Conservation (phyloP, 2,797 vertebrate genomes). For the Danionella dracula region DNA sequence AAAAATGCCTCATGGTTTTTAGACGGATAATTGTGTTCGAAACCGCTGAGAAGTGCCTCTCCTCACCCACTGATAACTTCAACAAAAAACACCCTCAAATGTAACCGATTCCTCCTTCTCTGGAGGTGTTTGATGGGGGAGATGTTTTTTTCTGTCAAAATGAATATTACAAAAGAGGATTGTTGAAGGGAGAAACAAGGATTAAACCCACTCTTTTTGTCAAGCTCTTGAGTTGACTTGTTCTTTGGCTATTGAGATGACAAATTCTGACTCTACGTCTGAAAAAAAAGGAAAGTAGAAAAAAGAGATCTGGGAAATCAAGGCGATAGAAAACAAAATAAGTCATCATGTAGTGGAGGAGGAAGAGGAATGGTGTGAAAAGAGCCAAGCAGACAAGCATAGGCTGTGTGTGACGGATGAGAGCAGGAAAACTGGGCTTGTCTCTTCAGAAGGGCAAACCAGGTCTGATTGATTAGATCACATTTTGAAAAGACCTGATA, state of each 20-base stretch:
- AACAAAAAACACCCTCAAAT: conserved; percentile 36
- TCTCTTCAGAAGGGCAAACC: conserved; percentile 67
- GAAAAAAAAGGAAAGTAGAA: conserved; percentile 45
- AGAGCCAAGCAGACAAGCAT: conserved; percentile 59
- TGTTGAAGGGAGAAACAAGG: conserved; percentile 39
- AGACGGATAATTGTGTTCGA: conserved; percentile 38
- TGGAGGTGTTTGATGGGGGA: conserved; percentile 34
- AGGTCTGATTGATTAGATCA: conserved; percentile 63
- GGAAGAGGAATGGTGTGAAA: conserved; percentile 64
- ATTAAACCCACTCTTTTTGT: conserved; percentile 36
- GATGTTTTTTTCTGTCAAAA: conserved; percentile 38
- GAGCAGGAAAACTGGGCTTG: conserved; percentile 50
- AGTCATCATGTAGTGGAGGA: conserved; percentile 57
- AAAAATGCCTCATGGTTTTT: conserved; percentile 22
- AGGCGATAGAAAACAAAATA: conserved; percentile 63
- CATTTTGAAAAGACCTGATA: conserved; percentile 48
- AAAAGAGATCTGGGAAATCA: conserved; percentile 52
- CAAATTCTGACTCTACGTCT: conserved; percentile 65
- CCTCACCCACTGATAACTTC: conserved; percentile 35
- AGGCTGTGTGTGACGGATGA: conserved; percentile 66
- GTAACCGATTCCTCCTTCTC: conserved; percentile 31
- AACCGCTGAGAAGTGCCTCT: conserved; percentile 18
- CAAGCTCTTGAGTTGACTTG: conserved; percentile 52
- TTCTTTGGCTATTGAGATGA: conserved; percentile 64
- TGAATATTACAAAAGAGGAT: conserved; percentile 54